A percentile compares a stretch with the other conserved stretches of the same genome.
Evolutionary conservation across 2,113 vertebrate genomes (phyloP).

Genomic region (Phasianus colchicus): DNA sequence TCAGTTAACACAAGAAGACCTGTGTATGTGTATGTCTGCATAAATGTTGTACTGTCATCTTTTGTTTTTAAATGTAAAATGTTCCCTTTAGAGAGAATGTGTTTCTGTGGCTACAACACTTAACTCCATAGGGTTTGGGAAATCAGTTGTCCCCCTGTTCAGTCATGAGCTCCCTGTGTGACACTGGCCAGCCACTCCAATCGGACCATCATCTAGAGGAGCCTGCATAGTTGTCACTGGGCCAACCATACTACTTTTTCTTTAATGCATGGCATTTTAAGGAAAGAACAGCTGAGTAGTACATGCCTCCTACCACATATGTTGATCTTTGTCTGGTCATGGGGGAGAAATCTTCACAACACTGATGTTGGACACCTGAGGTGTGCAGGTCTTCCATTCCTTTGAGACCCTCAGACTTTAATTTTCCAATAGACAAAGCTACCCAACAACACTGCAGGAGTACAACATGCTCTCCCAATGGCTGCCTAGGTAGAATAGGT

Average conservation of each 20-base stretch:
- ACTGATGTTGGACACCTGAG: neutral
- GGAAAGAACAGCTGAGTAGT: neutral
- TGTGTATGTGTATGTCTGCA: neutral
- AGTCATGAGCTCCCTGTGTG: neutral
- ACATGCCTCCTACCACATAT: neutral
- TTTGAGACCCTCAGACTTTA: neutral
- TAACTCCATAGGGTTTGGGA: neutral
- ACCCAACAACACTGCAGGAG: neutral
- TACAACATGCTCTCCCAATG: too few relatives aligned
- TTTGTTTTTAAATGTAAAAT: neutral
- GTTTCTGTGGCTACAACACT: neutral
- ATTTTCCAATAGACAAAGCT: neutral
- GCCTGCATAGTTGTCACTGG: neutral
- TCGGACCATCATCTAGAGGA: neutral
- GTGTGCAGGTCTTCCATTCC: neutral
- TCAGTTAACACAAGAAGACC: neutral
- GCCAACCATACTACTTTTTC: neutral
- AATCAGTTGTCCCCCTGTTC: neutral
- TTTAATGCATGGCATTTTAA: neutral
- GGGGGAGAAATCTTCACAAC: accelerated
- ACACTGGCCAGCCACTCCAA: neutral
- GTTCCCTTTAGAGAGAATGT: neutral
- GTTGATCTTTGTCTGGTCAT: neutral
- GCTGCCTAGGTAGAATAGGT: neutral
- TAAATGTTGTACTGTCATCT: neutral